phyloP scores from a whole-genome alignment of 92 coral and sea anemone genomes.

The Umimayanthus kanabou region DNA sequence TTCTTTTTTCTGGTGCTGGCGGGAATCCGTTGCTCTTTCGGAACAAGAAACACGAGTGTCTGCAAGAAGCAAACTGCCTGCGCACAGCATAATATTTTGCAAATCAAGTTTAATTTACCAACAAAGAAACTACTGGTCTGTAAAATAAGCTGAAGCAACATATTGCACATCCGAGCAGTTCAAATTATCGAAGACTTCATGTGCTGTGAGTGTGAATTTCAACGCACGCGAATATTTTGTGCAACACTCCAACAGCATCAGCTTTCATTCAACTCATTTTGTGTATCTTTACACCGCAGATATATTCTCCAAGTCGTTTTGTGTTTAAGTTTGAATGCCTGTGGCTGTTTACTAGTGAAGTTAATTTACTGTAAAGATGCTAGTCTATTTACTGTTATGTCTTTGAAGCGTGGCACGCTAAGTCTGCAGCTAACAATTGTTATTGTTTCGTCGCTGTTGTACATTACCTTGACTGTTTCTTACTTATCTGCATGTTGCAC shows the following conservation, averaged over 20 bases:
- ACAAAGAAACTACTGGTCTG: constrained; percentile 30
- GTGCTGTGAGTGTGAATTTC: not conserved
- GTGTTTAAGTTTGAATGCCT: not conserved
- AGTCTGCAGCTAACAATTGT: constrained; percentile 24
- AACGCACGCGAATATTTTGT: not conserved
- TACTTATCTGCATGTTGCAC: not conserved
- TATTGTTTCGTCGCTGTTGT: constrained; percentile 31
- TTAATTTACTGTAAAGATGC: constrained; percentile 33
- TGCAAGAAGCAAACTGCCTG: constrained; percentile 2
- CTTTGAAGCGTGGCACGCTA: constrained; percentile 42
- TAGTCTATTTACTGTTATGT: constrained; percentile 36
- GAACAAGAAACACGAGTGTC: not conserved
- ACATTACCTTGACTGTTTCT: constrained; percentile 9
- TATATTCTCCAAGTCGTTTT: not conserved
- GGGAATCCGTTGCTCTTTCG: not conserved
- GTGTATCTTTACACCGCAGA: not conserved
- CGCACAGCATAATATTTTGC: constrained; percentile 6
- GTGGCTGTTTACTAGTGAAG: constrained; percentile 38
- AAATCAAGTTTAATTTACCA: constrained; percentile 27
- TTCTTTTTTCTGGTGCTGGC: too few species aligned
- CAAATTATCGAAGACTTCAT: not conserved
- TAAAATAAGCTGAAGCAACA: constrained; percentile 33
- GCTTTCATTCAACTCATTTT: constrained; percentile 21
- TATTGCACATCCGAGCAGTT: not conserved
- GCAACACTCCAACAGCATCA: not conserved